Conservation (phyloP, 2,113 vertebrate species). For the Ophthalmolycus amberensis region DNA sequence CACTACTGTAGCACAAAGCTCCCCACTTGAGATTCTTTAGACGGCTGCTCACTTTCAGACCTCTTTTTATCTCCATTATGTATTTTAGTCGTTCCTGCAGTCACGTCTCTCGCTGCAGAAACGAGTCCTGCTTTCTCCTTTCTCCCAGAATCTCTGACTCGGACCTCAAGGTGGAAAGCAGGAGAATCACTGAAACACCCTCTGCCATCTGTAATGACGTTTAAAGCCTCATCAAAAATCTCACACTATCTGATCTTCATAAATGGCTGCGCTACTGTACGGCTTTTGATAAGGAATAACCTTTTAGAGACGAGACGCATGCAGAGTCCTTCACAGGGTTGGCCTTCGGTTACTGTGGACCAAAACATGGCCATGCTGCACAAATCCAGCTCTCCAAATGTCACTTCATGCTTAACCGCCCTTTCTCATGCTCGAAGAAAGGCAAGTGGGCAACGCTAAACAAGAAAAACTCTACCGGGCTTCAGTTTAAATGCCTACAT, state of each 20-base stretch:
- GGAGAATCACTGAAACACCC: constrained; percentile 12
- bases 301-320: constrained; percentile 67
- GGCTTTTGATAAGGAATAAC: constrained; percentile 72
- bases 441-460: constrained; percentile 63
- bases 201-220: constrained; percentile 38
- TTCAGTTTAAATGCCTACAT: constrained; percentile 71
- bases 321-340: constrained; percentile 60
- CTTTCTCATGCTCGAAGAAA: constrained; percentile 74
- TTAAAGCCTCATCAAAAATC: constrained; percentile 46
- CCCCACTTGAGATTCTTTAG: constrained; percentile 35
- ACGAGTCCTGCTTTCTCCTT: background rate
- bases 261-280: constrained; percentile 43
- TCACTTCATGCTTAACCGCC: constrained; percentile 80
- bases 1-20: constrained; percentile 20
- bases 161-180: constrained; percentile 17
- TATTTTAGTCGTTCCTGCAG: constrained; percentile 12
- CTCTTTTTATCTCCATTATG: constrained; percentile 49
- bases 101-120: constrained; percentile 31
- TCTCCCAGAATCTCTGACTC: constrained; percentile 10
- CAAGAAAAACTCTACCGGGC: constrained; percentile 43
- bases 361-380: constrained; percentile 68
- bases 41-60: constrained; percentile 38
- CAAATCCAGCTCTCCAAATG: constrained; percentile 79
- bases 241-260: constrained; percentile 46
- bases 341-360: constrained; percentile 68